Conservation (phyloP, 2,113 vertebrate species). For the Pseudorectes ferrugineus region DNA sequence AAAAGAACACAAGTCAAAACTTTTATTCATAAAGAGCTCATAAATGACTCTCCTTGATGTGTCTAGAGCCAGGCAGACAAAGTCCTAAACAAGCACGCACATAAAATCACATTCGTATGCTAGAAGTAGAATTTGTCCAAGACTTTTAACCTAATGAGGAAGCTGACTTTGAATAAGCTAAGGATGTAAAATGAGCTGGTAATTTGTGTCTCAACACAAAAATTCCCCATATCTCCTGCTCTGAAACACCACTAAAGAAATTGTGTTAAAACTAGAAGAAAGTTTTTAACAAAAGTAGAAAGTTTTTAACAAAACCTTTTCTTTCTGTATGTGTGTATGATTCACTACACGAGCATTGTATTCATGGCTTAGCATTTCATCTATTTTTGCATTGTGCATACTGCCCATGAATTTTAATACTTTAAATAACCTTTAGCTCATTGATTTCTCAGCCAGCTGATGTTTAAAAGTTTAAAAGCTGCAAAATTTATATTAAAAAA, state of each 20-base stretch:
- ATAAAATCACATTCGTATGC: background rate
- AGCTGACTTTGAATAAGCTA: background rate
- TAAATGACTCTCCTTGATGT: background rate
- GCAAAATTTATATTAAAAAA: background rate
- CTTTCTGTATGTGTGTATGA: background rate
- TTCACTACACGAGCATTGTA: background rate
- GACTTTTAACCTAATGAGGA: background rate
- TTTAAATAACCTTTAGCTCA: constrained; percentile 24
- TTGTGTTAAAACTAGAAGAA: background rate
- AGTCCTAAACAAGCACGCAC: background rate
- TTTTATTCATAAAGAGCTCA: background rate
- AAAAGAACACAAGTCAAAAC: background rate
- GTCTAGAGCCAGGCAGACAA: background rate
- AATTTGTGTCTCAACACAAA: background rate
- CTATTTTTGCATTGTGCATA: background rate
- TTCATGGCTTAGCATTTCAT: background rate
- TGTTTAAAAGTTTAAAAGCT: background rate
- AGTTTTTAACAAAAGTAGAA: background rate
- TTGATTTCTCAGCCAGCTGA: constrained; percentile 2
- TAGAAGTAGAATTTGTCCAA: background rate
- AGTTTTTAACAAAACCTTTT: background rate
- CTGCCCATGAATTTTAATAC: background rate
- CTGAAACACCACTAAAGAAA: background rate
- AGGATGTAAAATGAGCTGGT: background rate
- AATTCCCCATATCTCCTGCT: background rate